Evolutionary conservation across 2,797 vertebrate genomes (phyloP).

Genomic region (Balearica regulorum): DNA sequence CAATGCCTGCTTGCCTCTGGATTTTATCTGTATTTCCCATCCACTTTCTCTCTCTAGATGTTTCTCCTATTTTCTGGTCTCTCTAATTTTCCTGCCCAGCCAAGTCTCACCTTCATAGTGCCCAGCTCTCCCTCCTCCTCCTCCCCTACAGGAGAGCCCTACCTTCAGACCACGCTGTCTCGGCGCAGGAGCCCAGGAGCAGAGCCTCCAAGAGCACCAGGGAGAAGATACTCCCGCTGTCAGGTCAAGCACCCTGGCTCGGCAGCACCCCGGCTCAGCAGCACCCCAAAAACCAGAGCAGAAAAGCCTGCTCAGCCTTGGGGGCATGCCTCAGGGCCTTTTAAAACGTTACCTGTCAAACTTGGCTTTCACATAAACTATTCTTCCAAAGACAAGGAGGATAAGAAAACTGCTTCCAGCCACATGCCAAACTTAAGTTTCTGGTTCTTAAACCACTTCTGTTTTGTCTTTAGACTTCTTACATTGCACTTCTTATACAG

Average conservation of each 20-base stretch:
- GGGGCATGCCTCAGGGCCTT: neutral
- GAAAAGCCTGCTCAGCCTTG: neutral
- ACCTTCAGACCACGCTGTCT: accelerated
- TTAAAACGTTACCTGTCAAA: neutral
- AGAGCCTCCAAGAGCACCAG: neutral
- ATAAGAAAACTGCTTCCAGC: neutral
- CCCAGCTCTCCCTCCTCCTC: neutral
- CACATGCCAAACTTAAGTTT: neutral
- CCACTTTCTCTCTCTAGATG: neutral
- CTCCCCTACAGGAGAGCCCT: neutral
- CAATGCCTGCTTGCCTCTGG: accelerated
- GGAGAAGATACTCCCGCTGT: neutral
- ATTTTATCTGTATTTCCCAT: neutral
- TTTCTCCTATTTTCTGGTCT: neutral
- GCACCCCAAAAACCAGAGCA: neutral
- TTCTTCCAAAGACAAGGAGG: neutral
- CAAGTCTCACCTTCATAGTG: neutral
- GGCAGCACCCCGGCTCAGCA: neutral
- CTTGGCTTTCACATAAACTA: neutral
- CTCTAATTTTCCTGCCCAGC: neutral
- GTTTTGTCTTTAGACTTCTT: neutral
- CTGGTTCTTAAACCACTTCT: neutral
- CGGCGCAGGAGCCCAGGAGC: neutral
- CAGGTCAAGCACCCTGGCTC: neutral
- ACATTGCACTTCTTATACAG: neutral